phyloP scores from a whole-genome alignment of 2,113 vertebrate genomes.

The Phocoena phocoena region DNA sequence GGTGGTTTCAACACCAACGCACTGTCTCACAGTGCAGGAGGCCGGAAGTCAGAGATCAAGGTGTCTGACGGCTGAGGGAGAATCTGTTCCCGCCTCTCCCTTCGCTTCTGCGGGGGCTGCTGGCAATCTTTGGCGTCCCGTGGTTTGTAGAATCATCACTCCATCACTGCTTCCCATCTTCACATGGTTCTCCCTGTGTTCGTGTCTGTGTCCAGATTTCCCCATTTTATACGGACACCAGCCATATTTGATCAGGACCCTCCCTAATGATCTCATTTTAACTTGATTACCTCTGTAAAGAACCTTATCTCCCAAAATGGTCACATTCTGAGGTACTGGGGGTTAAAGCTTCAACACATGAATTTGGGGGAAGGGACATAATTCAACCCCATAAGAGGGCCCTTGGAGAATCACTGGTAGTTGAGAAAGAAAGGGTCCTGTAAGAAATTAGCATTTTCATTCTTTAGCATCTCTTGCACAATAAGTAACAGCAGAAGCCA shows the following conservation, averaged over 20 bases:
- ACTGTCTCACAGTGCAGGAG: neutral
- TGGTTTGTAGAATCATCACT: neutral
- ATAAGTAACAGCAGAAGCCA: slow-evolving; percentile 13
- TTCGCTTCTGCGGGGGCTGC: neutral
- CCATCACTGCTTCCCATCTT: neutral
- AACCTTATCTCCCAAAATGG: neutral
- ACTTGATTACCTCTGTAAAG: neutral
- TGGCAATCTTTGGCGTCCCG: neutral
- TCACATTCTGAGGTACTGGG: neutral
- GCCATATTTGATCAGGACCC: neutral
- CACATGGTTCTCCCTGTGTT: neutral
- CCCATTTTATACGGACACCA: neutral
- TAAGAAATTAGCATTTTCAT: slow-evolving; percentile 14
- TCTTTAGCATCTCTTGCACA: slow-evolving; percentile 41
- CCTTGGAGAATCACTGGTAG: neutral
- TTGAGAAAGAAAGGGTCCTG: neutral
- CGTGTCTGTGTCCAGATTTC: neutral
- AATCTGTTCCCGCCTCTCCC: neutral
- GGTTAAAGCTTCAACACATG: neutral
- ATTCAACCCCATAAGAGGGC: neutral
- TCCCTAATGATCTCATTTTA: neutral
- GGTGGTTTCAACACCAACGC: neutral
- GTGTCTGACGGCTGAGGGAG: neutral
- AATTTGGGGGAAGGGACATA: neutral
- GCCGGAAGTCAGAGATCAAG: neutral